Evolutionary conservation across 2,113 vertebrate species (phyloP), one percentile per base, ranked within the genome.

Genomic region (Siphamia tubifer): DNA sequence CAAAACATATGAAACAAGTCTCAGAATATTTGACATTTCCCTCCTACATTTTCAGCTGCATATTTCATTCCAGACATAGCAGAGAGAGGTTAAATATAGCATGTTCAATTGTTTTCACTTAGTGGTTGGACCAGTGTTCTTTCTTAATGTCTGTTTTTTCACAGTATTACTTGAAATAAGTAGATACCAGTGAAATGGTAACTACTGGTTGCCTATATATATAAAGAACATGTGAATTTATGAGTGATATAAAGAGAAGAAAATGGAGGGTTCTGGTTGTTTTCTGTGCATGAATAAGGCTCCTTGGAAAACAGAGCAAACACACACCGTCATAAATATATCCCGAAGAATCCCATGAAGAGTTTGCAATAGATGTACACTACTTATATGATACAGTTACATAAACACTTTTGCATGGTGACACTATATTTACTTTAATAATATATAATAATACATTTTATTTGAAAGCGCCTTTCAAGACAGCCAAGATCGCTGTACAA

Each of bases 11-110:
- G 42, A 83, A 49, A 51, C 21, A 31, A 49, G 66, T 56, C n/a
- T 68, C 5, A 10, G 38, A 79, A 60, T 45, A 66, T 79, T 77
- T 74, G 54, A 77, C 63, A 21, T 81, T 69, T 60, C 47, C 74
- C 70, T 84, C 57, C 57, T 66, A 39, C 53, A 1, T 80, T 53
- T 81, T 28, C 27, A 16, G 36, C 39, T 36, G 68, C 32, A 40
- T 47, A 51, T 72, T 73, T 81, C 68, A 84, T 90, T 85, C 80
- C 77, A 70, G 74, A 79, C 76, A 81, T 81, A 72, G 75, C 77
- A 64, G 36, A 63, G 43, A 51, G 36, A 61, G 65, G 62, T 72
- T 83, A 88, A 85, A 79, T 74, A 76, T 70, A 75, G 74, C 70
- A 15, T 39, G 15, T 68, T 83, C 36, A 74, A 74, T 81, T 64